Percentiles rank a stretch among this genome's conserved stretches.
phyloP scores from a whole-genome alignment of 2,113 vertebrate species.

The Ammodytes dubius region DNA sequence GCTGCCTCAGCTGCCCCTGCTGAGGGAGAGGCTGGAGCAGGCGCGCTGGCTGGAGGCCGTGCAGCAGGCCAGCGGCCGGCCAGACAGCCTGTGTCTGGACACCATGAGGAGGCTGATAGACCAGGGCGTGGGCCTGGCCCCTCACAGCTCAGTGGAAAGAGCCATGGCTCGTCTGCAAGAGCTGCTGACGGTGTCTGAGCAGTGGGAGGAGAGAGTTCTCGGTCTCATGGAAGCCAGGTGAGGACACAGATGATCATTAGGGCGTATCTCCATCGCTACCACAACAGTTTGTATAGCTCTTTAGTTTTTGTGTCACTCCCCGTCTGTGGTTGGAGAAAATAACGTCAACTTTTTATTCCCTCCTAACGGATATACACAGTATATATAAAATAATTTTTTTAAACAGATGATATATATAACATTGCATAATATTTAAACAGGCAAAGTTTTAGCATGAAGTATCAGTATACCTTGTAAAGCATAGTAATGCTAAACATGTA shows the following conservation, averaged over 20 bases:
- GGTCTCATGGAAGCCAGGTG: constrained; percentile 93
- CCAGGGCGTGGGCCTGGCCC: constrained; percentile 93
- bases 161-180: constrained; percentile 97
- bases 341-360: neutral
- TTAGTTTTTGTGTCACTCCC: neutral
- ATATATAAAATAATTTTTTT: neutral
- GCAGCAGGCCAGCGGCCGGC: constrained; percentile 87
- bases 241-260: constrained; percentile 8
- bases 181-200: constrained; percentile 94
- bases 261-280: neutral
- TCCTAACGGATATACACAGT: neutral
- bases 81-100: constrained; percentile 89
- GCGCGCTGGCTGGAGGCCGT: constrained; percentile 95
- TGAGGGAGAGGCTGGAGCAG: constrained; percentile 92
- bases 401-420: neutral
- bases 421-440: neutral
- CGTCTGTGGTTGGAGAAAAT: neutral
- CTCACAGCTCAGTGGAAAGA: constrained; percentile 92
- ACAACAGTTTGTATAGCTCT: neutral
- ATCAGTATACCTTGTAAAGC: neutral
- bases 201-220: constrained; percentile 94
- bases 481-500: neutral
- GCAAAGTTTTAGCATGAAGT: neutral
- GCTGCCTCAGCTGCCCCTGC: constrained; percentile 89
- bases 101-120: constrained; percentile 97